A percentile compares a stretch with the other conserved stretches of the same genome.
phyloP scores from a whole-genome alignment of 2,797 vertebrate genomes.

The Neostethus bicornis region DNA sequence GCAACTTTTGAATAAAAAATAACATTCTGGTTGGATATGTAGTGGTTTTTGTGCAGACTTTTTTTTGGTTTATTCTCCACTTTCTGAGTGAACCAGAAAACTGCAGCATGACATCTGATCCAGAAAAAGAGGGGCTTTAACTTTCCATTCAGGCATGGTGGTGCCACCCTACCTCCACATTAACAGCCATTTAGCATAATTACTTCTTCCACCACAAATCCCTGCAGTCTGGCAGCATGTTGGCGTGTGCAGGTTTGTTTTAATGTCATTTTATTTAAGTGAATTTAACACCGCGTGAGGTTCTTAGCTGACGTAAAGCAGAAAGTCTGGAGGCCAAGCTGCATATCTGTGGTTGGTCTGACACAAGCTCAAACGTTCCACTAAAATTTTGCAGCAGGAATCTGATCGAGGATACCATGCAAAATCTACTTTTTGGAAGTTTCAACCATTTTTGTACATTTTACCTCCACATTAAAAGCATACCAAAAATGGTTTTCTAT shows the following conservation, averaged over 20 bases:
- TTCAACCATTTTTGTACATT: too few relatives aligned
- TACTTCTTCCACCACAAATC: conserved; percentile 38
- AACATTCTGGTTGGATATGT: too few relatives aligned
- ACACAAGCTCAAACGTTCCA: background rate
- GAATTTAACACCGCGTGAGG: conserved; percentile 28
- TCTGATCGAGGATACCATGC: background rate
- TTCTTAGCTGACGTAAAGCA: conserved; percentile 16
- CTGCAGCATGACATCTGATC: conserved; percentile 13
- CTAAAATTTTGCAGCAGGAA: background rate
- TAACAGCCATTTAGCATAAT: conserved; percentile 51
- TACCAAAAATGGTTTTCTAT: too few relatives aligned
- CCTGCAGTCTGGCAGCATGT: conserved; percentile 42
- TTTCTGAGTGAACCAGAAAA: conserved; percentile 15
- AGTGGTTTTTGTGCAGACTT: too few relatives aligned
- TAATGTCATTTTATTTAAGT: conserved; percentile 34
- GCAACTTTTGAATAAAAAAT: too few relatives aligned
- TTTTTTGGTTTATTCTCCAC: too few relatives aligned
- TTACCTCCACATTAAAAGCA: too few relatives aligned
- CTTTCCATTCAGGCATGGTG: conserved; percentile 46
- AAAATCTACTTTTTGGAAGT: too few relatives aligned
- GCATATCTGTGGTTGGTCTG: conserved; percentile 25
- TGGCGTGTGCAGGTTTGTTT: conserved; percentile 24
- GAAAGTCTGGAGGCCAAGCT: conserved; percentile 28
- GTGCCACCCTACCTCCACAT: conserved; percentile 24
- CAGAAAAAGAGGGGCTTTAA: conserved; percentile 21